phyloP scores from a whole-genome alignment of 2,113 vertebrate genomes.

The Murina feae region DNA sequence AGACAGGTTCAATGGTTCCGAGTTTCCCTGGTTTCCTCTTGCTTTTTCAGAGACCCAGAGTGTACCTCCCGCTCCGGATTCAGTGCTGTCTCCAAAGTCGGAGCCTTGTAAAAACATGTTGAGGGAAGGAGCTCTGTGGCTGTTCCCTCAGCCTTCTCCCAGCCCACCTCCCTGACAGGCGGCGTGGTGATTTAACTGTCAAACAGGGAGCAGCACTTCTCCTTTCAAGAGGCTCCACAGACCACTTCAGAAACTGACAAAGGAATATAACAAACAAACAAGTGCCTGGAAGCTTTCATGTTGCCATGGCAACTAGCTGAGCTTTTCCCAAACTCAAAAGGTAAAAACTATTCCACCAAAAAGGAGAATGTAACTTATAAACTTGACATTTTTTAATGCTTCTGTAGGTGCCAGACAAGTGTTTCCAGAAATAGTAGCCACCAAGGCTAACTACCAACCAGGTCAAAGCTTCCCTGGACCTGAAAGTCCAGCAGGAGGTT shows the following conservation, averaged over 20 bases:
- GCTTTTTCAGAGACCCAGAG: not conserved
- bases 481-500: not conserved
- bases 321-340: conserved; percentile 69
- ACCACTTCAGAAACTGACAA: conserved; percentile 74
- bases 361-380: conserved; percentile 71
- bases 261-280: conserved; percentile 77
- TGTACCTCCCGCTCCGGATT: not conserved
- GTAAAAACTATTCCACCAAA: conserved; percentile 67
- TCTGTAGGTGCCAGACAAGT: not conserved
- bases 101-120: not conserved
- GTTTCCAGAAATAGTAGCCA: not conserved
- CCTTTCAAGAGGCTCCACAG: conserved; percentile 74
- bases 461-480: not conserved
- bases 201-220: conserved; percentile 64
- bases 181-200: conserved; percentile 51
- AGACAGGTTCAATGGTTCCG: not conserved
- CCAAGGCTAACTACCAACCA: not conserved
- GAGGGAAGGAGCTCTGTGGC: not conserved
- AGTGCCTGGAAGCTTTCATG: conserved; percentile 62
- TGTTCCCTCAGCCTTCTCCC: not conserved
- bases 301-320: conserved; percentile 78
- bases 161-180: conserved; percentile 3
- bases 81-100: not conserved
- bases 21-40: not conserved
- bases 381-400: conserved; percentile 57